phyloP scores from a whole-genome alignment of 2,797 vertebrate species.

The Notolabrus celidotus region DNA sequence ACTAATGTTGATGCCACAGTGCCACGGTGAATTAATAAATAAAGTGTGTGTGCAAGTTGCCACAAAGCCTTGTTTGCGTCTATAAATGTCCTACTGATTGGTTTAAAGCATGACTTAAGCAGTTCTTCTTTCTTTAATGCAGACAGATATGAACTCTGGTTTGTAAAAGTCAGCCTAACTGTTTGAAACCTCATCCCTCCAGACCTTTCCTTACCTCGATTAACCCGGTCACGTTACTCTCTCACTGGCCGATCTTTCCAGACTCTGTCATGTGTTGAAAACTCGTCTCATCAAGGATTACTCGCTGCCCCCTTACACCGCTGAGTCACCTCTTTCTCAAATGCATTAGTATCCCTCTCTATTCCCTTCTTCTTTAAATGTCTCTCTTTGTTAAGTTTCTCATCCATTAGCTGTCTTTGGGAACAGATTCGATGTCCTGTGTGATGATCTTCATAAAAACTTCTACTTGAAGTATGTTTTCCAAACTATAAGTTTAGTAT shows the following conservation, averaged over 20 bases:
- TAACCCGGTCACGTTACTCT: neutral
- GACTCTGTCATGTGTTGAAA: neutral
- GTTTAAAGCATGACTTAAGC: too few relatives aligned
- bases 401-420: neutral
- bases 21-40: too few relatives aligned
- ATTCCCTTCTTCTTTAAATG: neutral
- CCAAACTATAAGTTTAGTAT: too few relatives aligned
- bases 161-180: too few relatives aligned
- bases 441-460: too few relatives aligned
- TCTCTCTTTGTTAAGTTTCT: neutral
- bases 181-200: neutral
- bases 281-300: neutral
- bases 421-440: neutral
- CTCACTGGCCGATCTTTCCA: neutral
- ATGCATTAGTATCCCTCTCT: neutral
- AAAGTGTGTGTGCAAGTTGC: too few relatives aligned
- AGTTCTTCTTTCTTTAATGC: too few relatives aligned
- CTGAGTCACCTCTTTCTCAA: constrained; percentile 12
- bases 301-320: neutral
- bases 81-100: too few relatives aligned
- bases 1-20: too few relatives aligned
- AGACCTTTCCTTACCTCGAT: neutral
- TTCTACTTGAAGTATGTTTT: too few relatives aligned
- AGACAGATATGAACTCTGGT: too few relatives aligned
- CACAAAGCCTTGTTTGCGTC: too few relatives aligned